Evolutionary conservation across 2,888 invertebrate genomes (phyloP).

Genomic region (Augiades crinisus): DNA sequence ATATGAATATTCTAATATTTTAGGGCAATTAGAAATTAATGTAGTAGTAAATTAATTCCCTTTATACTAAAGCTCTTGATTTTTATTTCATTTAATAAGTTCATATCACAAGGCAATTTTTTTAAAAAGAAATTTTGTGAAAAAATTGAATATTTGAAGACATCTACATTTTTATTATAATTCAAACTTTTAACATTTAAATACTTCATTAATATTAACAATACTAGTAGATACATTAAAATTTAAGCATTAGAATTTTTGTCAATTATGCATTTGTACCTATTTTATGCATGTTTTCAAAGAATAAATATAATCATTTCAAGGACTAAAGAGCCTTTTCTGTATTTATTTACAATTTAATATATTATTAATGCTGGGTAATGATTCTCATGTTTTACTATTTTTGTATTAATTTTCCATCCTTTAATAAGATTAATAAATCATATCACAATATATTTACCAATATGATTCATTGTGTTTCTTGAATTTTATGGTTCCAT

Average conservation of each 20-base stretch:
- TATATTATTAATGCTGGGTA: neutral
- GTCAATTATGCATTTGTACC: constrained; percentile 5
- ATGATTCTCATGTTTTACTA: no score
- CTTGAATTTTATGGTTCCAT: neutral
- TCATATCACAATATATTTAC: neutral
- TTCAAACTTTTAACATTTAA: constrained; percentile 8
- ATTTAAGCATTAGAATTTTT: constrained; percentile 2
- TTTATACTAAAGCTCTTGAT: no score
- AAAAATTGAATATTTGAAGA: no score
- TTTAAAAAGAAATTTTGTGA: no score
- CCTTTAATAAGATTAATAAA: no score
- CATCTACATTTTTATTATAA: constrained; percentile 14
- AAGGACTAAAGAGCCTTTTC: neutral
- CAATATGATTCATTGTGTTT: neutral
- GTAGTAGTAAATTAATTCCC: no score
- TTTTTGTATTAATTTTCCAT: no score
- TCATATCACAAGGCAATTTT: no score
- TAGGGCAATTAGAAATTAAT: no score
- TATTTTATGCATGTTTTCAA: constrained; percentile 1
- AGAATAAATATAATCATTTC: neutral
- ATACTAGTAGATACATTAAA: constrained; percentile 2
- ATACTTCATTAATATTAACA: constrained; percentile 15
- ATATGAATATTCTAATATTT: no score
- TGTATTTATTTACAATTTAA: neutral
- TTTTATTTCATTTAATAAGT: no score